Base-by-base conservation (phyloP, 2,888 invertebrate species). In the Netelia fuscicornis region DNA sequence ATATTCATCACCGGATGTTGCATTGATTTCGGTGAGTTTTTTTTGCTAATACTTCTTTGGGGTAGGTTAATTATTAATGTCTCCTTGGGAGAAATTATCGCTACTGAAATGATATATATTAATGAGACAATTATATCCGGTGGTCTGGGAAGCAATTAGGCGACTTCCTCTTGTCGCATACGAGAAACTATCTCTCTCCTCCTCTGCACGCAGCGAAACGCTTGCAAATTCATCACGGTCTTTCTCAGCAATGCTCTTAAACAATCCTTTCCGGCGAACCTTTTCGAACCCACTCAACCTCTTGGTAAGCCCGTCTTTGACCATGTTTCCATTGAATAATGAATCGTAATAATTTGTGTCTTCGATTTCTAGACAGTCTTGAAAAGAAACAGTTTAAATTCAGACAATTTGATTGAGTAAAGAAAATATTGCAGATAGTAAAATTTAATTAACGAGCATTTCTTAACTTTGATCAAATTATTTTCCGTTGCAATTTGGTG, bases 251-350 rank as follows among this genome's bases (percentile, higher is more conserved):
- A 2, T 23, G 82, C 76, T 86, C 89, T 92, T 91, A 92, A 74
- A 92, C 90, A 90, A 91, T 91, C 88, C 86, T 88, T 92, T 92
- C 92, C 92, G 90, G 92, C 84, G 81, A 83, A 87, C 68, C 76
- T 64, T 70, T 65, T 71, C 23, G 13, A 76, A 81, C 65, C 81
- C 44, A 75, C 77, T 65, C 74, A 20, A 20, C 44, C 71, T 76
- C 44, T 84, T 52, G 23, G 52, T 58, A 54, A 42, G 23, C 3
- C 13, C 23, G 62, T 42, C 17, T 58, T 17, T 23, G 13, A 23
- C 54, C 54, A 37, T 84, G 70, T 67, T 84, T 71, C 84, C 88
- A 90, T 88, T 78, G 88, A 85, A 86, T 88, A 88, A 89, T 87
- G 80, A 67, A 65, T 83, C 44, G 71, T 81, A 78, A 82, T 87